phyloP scores from a whole-genome alignment of 2,113 vertebrate species.

The Scolopax mira region DNA sequence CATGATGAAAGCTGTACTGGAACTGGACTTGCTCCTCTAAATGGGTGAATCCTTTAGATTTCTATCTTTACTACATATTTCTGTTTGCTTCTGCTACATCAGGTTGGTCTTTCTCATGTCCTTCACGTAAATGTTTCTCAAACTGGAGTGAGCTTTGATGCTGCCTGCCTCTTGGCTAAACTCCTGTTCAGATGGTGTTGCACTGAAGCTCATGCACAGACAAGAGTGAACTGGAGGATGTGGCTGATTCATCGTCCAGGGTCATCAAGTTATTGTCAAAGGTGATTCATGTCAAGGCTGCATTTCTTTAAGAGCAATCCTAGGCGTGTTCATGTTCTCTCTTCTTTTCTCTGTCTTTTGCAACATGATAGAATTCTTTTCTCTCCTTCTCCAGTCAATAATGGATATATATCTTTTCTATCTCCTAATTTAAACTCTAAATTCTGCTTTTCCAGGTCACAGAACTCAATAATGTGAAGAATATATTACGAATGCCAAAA shows the following conservation, averaged over 20 bases:
- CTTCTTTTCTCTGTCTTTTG: not conserved
- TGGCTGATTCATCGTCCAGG: not conserved
- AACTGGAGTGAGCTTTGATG: not conserved
- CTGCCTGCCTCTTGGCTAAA: not conserved
- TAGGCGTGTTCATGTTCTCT: not conserved
- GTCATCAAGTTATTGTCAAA: not conserved
- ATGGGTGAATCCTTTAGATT: not conserved
- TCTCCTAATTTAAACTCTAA: not conserved
- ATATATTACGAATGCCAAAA: conserved; percentile 73
- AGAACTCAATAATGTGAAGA: conserved; percentile 82
- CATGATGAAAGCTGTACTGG: not conserved
- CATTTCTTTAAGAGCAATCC: accelerated
- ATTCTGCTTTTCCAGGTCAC: conserved; percentile 74
- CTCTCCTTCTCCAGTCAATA: not conserved
- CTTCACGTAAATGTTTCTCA: not conserved
- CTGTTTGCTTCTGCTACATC: not conserved
- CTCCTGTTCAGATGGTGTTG: not conserved
- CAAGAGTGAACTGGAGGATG: not conserved
- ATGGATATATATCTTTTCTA: not conserved
- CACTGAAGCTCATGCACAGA: not conserved
- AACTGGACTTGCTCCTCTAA: not conserved
- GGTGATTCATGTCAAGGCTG: not conserved
- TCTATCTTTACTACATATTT: not conserved
- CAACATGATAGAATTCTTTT: not conserved
- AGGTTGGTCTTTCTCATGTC: not conserved